Conservation (phyloP, 2,113 vertebrate species). For the Aegithalos caudatus region DNA sequence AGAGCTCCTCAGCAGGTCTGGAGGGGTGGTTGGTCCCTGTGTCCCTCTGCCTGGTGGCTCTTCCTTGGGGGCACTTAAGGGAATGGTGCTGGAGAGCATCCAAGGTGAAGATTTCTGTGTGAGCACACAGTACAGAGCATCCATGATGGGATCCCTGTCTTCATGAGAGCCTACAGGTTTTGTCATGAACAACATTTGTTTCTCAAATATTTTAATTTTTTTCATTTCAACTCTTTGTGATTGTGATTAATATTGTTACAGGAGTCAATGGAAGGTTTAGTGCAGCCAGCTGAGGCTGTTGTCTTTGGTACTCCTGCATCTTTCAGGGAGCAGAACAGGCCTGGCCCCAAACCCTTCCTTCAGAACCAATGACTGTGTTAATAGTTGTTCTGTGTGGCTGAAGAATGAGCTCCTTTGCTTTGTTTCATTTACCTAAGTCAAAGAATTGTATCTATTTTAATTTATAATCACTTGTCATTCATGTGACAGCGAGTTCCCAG, state of each 20-base stretch:
- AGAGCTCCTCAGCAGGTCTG: background rate
- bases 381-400: background rate
- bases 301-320: background rate
- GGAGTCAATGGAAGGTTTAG: background rate
- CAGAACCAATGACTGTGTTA: background rate
- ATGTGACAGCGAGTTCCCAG: background rate
- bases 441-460: background rate
- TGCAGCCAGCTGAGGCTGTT: background rate
- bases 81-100: background rate
- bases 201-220: background rate
- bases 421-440: background rate
- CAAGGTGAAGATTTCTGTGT: background rate
- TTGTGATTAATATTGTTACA: background rate
- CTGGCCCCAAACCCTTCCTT: background rate
- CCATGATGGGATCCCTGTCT: background rate
- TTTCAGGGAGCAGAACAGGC: background rate
- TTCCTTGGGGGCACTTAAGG: background rate
- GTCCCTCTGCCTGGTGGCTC: background rate
- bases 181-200: background rate
- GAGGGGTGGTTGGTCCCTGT: background rate
- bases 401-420: background rate
- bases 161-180: background rate
- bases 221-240: background rate
- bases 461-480: background rate
- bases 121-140: accelerated